Percentiles rank a stretch among this genome's conserved stretches.
Conservation (phyloP, 2,113 vertebrate genomes). For the Mystacornis crossleyi region DNA sequence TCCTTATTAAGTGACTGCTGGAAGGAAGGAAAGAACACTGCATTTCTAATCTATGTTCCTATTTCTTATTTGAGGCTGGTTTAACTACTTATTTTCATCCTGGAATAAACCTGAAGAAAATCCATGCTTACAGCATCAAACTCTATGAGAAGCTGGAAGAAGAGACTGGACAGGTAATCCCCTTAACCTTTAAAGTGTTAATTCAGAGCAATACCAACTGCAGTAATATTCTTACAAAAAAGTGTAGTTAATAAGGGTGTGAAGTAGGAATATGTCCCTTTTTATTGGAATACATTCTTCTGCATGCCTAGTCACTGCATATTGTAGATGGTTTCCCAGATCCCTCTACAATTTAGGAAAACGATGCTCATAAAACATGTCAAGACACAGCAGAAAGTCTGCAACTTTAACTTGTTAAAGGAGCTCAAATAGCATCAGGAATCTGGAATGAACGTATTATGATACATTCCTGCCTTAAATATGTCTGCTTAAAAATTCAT, state of each 20-base stretch:
- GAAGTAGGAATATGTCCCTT: background rate
- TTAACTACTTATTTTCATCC: conserved; percentile 97
- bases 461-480: background rate
- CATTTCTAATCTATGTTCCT: background rate
- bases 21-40: background rate
- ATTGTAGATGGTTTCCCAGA: background rate
- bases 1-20: background rate
- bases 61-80: conserved; percentile 83
- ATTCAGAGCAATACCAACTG: background rate
- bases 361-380: background rate
- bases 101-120: conserved; percentile 97
- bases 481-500: background rate
- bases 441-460: background rate
- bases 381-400: background rate
- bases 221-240: background rate
- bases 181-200: background rate
- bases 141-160: conserved; percentile 92
- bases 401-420: background rate
- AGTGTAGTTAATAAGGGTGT: background rate
- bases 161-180: conserved; percentile 92
- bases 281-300: background rate
- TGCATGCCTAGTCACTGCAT: background rate
- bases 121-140: conserved; percentile 94
- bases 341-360: background rate
- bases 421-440: background rate